Conservation (phyloP, 2,888 invertebrate species). For the Petrolisthes manimaculis region DNA sequence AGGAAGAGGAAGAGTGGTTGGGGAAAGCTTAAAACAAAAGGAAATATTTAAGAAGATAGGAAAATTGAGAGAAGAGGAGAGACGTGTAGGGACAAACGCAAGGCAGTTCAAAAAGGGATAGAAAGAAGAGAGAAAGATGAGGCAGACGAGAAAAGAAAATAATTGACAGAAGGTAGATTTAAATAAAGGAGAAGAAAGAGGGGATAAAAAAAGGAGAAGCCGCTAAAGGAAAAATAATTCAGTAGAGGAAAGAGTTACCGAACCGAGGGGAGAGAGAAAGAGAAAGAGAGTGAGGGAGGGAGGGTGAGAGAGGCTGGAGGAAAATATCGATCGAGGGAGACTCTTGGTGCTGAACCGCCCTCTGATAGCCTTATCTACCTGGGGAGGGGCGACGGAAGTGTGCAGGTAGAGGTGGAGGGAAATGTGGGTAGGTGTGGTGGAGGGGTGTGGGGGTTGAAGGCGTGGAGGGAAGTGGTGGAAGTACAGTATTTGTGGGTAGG, state of each 20-base stretch:
- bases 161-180: background rate
- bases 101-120: background rate
- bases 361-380: background rate
- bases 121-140: background rate
- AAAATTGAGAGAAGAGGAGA: slow-evolving; percentile 9
- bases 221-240: background rate
- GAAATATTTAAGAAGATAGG: background rate
- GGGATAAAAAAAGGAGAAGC: background rate
- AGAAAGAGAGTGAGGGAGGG: slow-evolving; percentile 9
- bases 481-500: too few relatives aligned
- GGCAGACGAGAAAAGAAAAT: background rate
- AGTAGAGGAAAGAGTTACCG: slow-evolving; percentile 8
- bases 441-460: background rate
- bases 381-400: background rate
- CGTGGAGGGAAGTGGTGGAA: background rate
- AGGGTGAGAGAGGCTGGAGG: background rate
- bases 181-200: background rate
- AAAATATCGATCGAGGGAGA: background rate
- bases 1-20: background rate
- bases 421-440: background rate
- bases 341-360: background rate
- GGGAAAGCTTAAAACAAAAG: background rate
- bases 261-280: slow-evolving; percentile 4
- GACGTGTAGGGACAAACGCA: background rate
- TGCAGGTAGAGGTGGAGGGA: background rate